Evolutionary conservation across 1,140 invertebrate species (phyloP), one percentile per base, ranked within the genome.

Genomic region (Drosophila baimaii): DNA sequence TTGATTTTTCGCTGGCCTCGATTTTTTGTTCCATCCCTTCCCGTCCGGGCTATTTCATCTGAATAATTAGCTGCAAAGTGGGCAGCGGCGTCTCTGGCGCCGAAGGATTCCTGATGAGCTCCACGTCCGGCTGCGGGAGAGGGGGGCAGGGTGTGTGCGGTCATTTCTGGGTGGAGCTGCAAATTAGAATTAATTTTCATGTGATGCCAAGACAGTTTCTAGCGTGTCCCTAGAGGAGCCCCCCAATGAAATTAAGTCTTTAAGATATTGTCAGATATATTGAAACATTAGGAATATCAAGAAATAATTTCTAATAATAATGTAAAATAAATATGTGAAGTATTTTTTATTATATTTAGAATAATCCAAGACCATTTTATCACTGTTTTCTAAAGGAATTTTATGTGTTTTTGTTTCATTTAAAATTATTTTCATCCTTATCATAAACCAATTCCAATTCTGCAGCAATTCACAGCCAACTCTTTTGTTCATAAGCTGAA

Each of bases 31-130:
- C 43, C 51, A 25, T 39, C n/a, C n/a, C n/a, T n/a, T n/a, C n/a
- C n/a, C 52, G 52, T 58, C 17, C 13, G 31, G 23, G 76, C 61
- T 52, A 52, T 88, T 88, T 77, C 83, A 89, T 89, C 83, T 89
- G 77, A 89, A 89, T 88, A 88, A 88, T 88, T 88, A 88, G 84
- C 84, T 84, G 84, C 80, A 89, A 88, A 88, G 77, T 88, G 84
- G 69, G 73, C 69, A 79, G 77, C 51, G 19, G 19, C 51, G 58
- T 72, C 70, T 86, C 82, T 72, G 83, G 62, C 33, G 73, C 35
- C 77, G 58, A 70, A 49, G 64, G 54, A 54, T 54, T 54, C 39
- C 46, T 54, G 46, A 58, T 44, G 47, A 65, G 54, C 44, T 56
- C 46, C 63, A 65, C 76, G 77, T 63, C 58, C 66, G 29, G 49